phyloP scores from a whole-genome alignment of 2,797 vertebrate species.

The Hypotaenidia philippensis region DNA sequence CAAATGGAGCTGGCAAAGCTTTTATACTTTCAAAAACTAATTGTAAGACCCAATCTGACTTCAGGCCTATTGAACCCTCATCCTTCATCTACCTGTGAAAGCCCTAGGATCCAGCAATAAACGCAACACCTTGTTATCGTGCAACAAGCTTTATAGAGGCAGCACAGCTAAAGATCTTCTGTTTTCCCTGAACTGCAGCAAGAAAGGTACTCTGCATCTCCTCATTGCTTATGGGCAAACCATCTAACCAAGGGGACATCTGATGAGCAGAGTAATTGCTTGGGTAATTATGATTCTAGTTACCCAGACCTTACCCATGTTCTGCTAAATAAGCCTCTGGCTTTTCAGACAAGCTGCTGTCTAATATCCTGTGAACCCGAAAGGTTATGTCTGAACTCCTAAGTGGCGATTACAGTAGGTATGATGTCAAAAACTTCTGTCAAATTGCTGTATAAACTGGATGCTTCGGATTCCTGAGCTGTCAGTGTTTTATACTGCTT shows the following conservation, averaged over 20 bases:
- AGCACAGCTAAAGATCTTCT: background rate
- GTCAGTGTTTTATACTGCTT: background rate
- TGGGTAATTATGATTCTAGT: background rate
- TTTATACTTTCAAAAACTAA: background rate
- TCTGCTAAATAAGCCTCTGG: background rate
- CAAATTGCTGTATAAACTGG: background rate
- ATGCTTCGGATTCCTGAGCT: slow-evolving; percentile 12
- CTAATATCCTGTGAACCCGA: background rate
- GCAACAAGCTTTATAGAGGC: background rate
- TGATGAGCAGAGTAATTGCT: background rate
- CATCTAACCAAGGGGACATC: background rate
- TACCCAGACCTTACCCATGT: background rate
- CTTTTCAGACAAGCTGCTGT: background rate
- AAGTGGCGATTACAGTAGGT: background rate
- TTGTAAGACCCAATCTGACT: background rate
- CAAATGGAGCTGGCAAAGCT: background rate
- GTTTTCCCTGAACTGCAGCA: background rate
- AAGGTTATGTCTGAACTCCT: background rate
- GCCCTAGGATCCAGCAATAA: background rate
- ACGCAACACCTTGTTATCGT: too few species aligned
- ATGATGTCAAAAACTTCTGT: background rate
- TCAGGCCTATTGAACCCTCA: background rate
- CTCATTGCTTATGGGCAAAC: background rate
- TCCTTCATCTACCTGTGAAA: background rate
- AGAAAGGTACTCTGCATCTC: background rate